Evolutionary conservation across 2,113 vertebrate genomes (phyloP), one percentile per base, ranked within the genome.

Genomic region (Corynorhinus townsendii): DNA sequence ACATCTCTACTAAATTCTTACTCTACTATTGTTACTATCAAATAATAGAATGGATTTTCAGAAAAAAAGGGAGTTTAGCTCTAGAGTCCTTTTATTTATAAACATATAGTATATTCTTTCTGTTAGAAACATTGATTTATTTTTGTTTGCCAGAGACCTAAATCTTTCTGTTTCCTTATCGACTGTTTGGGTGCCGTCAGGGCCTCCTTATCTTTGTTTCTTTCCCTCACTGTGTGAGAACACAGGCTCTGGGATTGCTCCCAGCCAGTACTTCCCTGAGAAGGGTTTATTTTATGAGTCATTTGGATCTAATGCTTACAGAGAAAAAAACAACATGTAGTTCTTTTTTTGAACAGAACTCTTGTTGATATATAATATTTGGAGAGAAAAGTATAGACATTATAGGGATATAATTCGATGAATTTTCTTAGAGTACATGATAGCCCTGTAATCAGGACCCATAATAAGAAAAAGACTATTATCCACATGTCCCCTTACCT

Each of bases 301-400:
- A 95, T 80, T 96, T 66, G 47, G 68, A 77, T 79, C 71, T 88
- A 72, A 93, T 95, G 87, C 96, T 93, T 89, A 86, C 87, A 89
- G 90, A 83, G 54, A n/a, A 91, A 76, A 76, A 64, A 76, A 64
- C 20, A 59, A 75, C 12, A 43, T 71, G 11, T 75, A 45, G 33
- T 45, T 75, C 8, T 71, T 75, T 64, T 69, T 52, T 11, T 66
- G 19, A 72, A 16, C 3, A 64, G 75, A 69, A 49, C 35, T 71
- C 43, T 86, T 84, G 69, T 59, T 90, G n/a, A 62, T 71, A 5
- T 69, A 28, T 76, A 69, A 5, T 76, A 69, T 69, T 26, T 40
- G n/a, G 20, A 52, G 24, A 45, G 66, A 72, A 45, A 91, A 73
- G 4, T 43, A 38, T 72, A 19, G 19, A 83, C 5, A 14, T 43